These are phyloP conservation scores for Mya arenaria DNA, from an alignment of 1,140 invertebrate genomes.

Conservation along the genomic window DNA sequence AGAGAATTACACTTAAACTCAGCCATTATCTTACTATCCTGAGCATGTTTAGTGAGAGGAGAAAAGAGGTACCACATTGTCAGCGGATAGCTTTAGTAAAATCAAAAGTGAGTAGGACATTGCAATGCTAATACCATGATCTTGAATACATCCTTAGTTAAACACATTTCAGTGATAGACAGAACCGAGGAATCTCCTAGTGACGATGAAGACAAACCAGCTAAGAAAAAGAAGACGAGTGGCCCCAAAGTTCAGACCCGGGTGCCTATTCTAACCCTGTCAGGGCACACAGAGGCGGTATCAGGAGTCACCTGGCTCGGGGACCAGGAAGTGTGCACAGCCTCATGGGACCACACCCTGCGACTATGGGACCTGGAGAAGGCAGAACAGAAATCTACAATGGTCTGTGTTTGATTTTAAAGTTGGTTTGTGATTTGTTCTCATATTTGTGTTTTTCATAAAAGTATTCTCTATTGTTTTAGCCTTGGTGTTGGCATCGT, in stretches of 20 bases:
- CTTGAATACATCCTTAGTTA: no score
- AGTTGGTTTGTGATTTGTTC: background rate
- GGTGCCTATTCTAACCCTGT: constrained; percentile 91
- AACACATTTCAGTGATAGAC: no score
- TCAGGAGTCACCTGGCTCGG: constrained; percentile 92
- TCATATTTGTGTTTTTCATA: no score
- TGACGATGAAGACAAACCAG: constrained; percentile 58
- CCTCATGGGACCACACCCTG: constrained; percentile 97
- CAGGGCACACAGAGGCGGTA: constrained; percentile 95
- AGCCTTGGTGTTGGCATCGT: background rate
- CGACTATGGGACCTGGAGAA: constrained; percentile 96
- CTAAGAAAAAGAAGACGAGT: constrained; percentile 72
- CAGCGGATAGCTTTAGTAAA: no score
- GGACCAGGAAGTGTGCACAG: constrained; percentile 87
- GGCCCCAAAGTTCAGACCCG: constrained; percentile 64
- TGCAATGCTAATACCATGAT: no score
- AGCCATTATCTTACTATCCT: no score
- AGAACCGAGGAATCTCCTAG: no score
- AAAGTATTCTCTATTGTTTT: no score
- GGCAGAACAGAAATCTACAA: constrained; percentile 75
- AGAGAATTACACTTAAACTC: no score
- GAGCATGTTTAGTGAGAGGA: no score
- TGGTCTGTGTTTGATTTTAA: constrained; percentile 62
- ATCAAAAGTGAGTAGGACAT: no score
- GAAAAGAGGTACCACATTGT: no score